Evolutionary conservation across 2,888 invertebrate species (phyloP).

Genomic region (Eremobia ochroleuca): DNA sequence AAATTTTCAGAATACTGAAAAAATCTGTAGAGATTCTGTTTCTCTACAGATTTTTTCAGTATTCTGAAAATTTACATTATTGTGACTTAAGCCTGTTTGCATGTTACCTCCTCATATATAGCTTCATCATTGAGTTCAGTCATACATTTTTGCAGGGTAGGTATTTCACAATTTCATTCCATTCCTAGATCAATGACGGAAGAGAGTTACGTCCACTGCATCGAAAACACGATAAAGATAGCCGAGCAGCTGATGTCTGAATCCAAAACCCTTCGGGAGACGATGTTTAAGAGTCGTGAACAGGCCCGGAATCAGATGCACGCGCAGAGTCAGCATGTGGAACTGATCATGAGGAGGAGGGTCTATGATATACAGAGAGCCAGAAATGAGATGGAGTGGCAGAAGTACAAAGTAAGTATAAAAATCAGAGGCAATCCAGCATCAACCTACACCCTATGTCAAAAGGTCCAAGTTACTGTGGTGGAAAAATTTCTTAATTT

Average conservation of each 20-base stretch:
- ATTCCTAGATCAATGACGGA: constrained; percentile 92
- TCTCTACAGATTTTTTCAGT: no score
- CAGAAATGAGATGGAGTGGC: constrained; percentile 97
- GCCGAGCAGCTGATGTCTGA: constrained; percentile 96
- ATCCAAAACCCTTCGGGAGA: constrained; percentile 94
- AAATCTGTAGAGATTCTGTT: no score
- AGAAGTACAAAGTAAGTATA: constrained; percentile 89
- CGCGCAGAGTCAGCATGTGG: constrained; percentile 95
- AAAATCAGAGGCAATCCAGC: not conserved
- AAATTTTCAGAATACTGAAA: no score
- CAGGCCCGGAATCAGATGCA: constrained; percentile 95
- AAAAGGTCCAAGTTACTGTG: not conserved
- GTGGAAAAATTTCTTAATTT: not conserved
- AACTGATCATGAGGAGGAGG: constrained; percentile 95
- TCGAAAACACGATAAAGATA: constrained; percentile 94
- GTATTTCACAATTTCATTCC: not conserved
- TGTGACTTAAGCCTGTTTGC: no score
- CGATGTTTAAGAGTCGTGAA: constrained; percentile 95
- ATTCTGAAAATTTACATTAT: no score
- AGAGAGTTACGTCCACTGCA: constrained; percentile 95
- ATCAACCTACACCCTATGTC: not conserved
- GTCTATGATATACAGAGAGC: constrained; percentile 96
- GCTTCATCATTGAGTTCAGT: not conserved
- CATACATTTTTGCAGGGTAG: not conserved
- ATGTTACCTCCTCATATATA: no score